phyloP scores from a whole-genome alignment of 2,113 vertebrate genomes.

The Indicator maculatus region DNA sequence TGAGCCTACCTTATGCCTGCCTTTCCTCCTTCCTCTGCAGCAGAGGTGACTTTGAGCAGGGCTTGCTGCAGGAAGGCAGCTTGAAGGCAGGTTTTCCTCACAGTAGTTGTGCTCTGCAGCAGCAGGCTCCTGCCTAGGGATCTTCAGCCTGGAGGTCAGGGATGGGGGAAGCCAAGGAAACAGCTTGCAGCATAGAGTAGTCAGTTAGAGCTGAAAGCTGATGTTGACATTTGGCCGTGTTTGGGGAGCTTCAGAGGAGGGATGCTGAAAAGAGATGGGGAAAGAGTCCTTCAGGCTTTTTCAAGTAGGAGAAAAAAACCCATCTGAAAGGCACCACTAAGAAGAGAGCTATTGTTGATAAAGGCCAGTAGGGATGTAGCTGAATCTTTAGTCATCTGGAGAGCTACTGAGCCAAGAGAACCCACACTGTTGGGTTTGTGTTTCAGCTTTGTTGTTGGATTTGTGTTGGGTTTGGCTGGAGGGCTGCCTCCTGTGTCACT shows the following conservation, averaged over 20 bases:
- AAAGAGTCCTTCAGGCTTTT: neutral
- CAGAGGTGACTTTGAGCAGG: neutral
- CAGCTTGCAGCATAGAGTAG: neutral
- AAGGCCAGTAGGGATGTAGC: neutral
- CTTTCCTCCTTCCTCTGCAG: neutral
- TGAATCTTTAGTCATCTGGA: neutral
- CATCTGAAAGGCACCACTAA: neutral
- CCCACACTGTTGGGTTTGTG: neutral
- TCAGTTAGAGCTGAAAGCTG: neutral
- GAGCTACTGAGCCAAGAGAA: neutral
- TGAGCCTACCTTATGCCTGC: accelerated
- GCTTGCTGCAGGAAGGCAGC: neutral
- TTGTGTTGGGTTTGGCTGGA: neutral
- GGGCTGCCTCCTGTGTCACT: accelerated
- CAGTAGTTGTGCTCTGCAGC: neutral
- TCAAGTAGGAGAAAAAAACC: neutral
- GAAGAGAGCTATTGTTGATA: neutral
- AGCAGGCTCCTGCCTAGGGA: neutral
- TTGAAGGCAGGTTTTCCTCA: neutral
- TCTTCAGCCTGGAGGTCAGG: neutral
- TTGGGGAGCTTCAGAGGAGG: conserved; percentile 35
- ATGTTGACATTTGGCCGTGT: neutral
- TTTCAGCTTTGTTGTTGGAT: neutral
- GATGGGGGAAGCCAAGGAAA: neutral
- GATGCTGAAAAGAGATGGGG: neutral